Evolutionary conservation across 2,113 vertebrate species (phyloP).

Genomic region (Pomatorhinus ruficollis): DNA sequence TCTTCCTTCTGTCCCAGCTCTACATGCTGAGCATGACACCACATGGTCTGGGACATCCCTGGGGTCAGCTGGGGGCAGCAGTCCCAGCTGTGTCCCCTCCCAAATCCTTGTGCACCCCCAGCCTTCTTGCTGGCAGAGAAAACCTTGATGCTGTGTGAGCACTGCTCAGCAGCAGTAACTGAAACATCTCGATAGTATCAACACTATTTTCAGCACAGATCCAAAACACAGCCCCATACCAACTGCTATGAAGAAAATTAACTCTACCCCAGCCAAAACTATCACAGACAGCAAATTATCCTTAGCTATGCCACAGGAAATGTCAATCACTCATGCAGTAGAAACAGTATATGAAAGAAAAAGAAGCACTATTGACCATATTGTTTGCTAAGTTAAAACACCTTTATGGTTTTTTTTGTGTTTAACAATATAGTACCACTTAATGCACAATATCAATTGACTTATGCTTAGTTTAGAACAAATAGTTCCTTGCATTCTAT

Average conservation of each 20-base stretch:
- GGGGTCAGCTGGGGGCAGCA: not conserved
- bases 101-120: not conserved
- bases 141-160: not conserved
- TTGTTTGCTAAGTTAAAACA: not conserved
- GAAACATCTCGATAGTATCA: not conserved
- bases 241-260: not conserved
- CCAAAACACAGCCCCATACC: not conserved
- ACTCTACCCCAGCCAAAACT: not conserved
- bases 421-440: not conserved
- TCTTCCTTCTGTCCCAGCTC: not conserved
- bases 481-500: not conserved
- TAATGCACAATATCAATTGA: not conserved
- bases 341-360: not conserved
- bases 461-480: not conserved
- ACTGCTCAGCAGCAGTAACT: not conserved
- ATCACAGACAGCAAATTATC: not conserved
- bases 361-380: not conserved
- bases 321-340: not conserved
- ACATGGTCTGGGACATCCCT: not conserved
- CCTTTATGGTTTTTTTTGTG: rapidly evolving
- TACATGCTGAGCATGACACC: not conserved
- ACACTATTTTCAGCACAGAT: not conserved
- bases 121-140: not conserved
- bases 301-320: not conserved
- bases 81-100: not conserved